Conservation (phyloP, 2,888 invertebrate species). For the Troides aeacus region DNA sequence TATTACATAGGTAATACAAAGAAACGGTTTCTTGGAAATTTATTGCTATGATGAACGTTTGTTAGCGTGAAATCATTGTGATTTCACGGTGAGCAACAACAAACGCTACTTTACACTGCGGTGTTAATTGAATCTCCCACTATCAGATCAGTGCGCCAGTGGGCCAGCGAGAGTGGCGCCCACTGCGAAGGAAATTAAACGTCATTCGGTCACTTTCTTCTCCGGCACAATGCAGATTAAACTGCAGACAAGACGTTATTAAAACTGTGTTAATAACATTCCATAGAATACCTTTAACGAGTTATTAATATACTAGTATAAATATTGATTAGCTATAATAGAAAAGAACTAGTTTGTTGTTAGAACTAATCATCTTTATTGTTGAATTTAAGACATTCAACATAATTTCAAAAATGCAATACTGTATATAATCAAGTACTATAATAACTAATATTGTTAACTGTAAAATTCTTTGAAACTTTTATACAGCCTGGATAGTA, state of each 20-base stretch:
- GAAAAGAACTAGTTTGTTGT: neutral
- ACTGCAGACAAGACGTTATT: constrained; percentile 41
- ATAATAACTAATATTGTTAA: no score
- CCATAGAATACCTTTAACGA: constrained; percentile 12
- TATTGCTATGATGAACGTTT: neutral
- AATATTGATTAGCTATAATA: neutral
- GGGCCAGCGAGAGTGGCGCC: constrained; percentile 44
- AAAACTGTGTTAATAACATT: constrained; percentile 36
- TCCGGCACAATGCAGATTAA: constrained; percentile 54
- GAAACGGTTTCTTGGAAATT: neutral
- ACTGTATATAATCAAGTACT: no score
- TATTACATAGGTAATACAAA: neutral
- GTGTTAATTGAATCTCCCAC: constrained; percentile 62
- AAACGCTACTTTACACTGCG: constrained; percentile 43
- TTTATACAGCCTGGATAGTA: no score
- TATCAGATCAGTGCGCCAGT: constrained; percentile 56
- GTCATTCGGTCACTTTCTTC: constrained; percentile 73
- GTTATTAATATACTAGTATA: constrained; percentile 22
- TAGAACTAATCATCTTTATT: neutral
- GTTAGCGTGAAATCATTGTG: constrained; percentile 4
- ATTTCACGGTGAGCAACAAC: constrained; percentile 34
- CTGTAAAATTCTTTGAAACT: no score
- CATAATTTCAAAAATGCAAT: no score
- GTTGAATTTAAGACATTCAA: neutral
- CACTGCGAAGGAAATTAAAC: constrained; percentile 73